A percentile compares a stretch with the other conserved stretches of the same genome.
phyloP scores from a whole-genome alignment of 2,888 invertebrate genomes.

The Eristalis intricaria region DNA sequence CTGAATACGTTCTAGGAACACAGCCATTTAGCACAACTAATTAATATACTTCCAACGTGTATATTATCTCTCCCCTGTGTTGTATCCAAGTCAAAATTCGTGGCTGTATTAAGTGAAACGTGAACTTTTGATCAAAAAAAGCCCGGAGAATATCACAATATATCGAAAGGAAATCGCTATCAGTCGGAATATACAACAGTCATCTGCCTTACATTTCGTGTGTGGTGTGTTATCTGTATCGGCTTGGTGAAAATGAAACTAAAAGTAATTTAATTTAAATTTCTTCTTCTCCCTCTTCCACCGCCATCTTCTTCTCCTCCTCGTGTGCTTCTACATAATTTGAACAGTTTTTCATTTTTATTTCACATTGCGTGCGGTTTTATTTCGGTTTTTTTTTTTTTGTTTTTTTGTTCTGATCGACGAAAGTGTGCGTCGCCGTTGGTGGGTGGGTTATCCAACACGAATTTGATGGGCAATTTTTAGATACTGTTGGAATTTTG shows the following conservation, averaged over 20 bases:
- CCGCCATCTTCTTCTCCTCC: background rate
- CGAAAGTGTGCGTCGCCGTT: background rate
- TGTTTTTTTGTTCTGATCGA: background rate
- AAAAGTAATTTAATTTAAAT: slow-evolving; percentile 44
- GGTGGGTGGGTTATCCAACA: background rate
- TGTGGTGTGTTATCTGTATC: slow-evolving; percentile 5
- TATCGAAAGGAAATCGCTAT: slow-evolving; percentile 21
- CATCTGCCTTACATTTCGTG: background rate
- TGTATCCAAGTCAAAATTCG: slow-evolving; percentile 26
- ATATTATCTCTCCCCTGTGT: slow-evolving; percentile 1
- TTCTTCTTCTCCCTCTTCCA: background rate
- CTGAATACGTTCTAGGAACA: background rate
- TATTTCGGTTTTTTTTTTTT: background rate
- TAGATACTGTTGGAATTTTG: background rate
- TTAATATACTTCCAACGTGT: slow-evolving; percentile 20
- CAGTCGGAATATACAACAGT: slow-evolving; percentile 6
- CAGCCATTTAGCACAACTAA: background rate
- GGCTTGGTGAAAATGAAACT: slow-evolving; percentile 49
- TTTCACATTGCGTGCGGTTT: slow-evolving; percentile 2
- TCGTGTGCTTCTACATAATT: background rate
- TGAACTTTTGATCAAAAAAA: slow-evolving; percentile 16
- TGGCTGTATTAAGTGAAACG: slow-evolving; percentile 22
- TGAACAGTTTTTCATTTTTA: background rate
- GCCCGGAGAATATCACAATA: slow-evolving; percentile 1
- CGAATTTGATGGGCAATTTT: background rate